Percentiles rank a stretch among this genome's conserved stretches.
Conservation (phyloP, 2,797 vertebrate species). For the Poecile montanus region DNA sequence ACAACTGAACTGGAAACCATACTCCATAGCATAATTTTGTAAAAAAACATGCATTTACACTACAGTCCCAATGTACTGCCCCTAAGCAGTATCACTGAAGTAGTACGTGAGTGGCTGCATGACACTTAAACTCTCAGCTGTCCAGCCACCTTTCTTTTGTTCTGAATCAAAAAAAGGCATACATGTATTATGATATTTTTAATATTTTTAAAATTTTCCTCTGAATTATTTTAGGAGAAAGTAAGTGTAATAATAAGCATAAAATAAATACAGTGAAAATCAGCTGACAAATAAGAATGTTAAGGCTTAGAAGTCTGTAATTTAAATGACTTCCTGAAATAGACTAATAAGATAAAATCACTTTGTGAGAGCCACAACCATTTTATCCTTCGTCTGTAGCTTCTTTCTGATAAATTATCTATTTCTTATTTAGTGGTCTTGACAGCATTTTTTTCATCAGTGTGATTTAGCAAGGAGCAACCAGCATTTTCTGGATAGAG, state of each 20-base stretch:
- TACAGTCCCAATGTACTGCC: fast-evolving
- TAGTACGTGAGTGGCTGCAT: neutral
- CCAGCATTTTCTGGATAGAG: neutral
- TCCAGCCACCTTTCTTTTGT: neutral
- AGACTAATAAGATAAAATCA: neutral
- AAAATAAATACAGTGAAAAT: neutral
- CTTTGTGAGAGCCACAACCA: neutral
- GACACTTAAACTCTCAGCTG: neutral
- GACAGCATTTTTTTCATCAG: neutral
- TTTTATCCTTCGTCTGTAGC: neutral
- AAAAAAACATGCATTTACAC: neutral
- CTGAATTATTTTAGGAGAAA: neutral
- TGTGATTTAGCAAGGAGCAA: neutral
- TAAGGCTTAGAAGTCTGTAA: neutral
- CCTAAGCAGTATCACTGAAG: neutral
- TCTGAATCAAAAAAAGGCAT: neutral
- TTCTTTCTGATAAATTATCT: neutral
- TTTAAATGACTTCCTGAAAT: neutral
- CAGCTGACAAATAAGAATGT: neutral
- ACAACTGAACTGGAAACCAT: neutral
- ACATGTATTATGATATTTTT: neutral
- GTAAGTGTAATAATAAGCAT: neutral
- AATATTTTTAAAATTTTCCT: neutral
- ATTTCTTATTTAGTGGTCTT: neutral
- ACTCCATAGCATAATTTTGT: neutral